These are phyloP conservation scores for Barypeithes pellucidus DNA, from an alignment of 2,888 invertebrate species.

Conservation along the genomic window DNA sequence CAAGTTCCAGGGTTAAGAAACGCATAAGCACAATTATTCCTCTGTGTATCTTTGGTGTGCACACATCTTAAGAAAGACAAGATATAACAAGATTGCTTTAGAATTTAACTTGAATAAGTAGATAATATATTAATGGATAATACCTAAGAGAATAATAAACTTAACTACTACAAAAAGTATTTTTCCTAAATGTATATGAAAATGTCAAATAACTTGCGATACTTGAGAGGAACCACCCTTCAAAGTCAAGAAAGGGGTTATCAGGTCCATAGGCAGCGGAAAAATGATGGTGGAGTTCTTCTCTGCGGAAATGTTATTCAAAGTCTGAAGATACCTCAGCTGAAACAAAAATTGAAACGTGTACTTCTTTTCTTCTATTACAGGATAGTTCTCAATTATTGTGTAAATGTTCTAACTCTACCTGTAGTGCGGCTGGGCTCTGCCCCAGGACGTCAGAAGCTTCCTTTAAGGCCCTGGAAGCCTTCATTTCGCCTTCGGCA, in stretches of 20 bases:
- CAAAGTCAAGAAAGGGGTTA: constrained; percentile 66
- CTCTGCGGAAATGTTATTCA: constrained; percentile 93
- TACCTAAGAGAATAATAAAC: no score
- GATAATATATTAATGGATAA: no score
- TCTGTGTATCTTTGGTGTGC: no score
- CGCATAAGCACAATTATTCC: no score
- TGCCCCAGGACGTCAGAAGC: constrained; percentile 89
- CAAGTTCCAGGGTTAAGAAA: no score
- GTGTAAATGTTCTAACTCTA: no score
- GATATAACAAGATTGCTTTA: no score
- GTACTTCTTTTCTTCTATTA: background rate
- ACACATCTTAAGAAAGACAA: no score
- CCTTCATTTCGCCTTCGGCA: constrained; percentile 90
- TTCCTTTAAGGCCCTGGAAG: constrained; percentile 88
- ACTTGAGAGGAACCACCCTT: constrained; percentile 41
- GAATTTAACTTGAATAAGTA: no score
- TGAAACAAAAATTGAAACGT: constrained; percentile 69
- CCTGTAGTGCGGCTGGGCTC: constrained; percentile 87
- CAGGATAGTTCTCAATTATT: background rate
- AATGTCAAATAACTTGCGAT: constrained; percentile 36
- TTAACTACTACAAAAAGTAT: background rate
- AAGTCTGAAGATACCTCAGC: constrained; percentile 91
- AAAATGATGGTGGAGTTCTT: constrained; percentile 97
- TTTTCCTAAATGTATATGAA: background rate
- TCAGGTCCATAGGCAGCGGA: constrained; percentile 90